These are phyloP conservation scores for Platynereis dumerilii DNA, from an alignment of 2,888 invertebrate species.

Conservation along the genomic window DNA sequence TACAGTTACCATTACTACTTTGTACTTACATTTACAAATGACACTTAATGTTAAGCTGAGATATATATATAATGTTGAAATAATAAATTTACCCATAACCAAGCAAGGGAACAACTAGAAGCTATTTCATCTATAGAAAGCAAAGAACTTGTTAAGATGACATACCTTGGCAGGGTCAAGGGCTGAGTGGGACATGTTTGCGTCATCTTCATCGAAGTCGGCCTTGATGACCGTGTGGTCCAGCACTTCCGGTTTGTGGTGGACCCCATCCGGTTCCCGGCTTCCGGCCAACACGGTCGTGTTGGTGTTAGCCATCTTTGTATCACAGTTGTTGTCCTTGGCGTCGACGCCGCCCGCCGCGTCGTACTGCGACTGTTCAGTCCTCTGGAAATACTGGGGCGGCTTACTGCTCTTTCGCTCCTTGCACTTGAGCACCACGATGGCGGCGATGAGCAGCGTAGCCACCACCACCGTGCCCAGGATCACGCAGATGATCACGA, in stretches of 20 bases:
- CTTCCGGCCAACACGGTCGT: not conserved
- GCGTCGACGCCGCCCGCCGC: not conserved
- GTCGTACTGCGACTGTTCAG: constrained; percentile 7
- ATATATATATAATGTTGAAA: too few relatives aligned
- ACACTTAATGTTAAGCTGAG: too few relatives aligned
- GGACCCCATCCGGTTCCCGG: not conserved
- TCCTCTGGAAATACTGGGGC: constrained; percentile 17
- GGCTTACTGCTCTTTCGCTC: constrained; percentile 17
- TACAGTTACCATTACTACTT: too few relatives aligned
- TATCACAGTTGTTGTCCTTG: constrained; percentile 9
- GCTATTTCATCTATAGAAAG: too few relatives aligned
- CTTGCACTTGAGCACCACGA: constrained; percentile 18
- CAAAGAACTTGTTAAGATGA: too few relatives aligned
- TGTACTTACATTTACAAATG: too few relatives aligned
- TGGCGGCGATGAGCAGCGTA: constrained; percentile 19
- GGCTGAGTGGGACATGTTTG: not conserved
- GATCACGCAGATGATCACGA: constrained; percentile 21
- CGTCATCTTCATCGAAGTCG: constrained; percentile 5
- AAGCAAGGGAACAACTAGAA: too few relatives aligned
- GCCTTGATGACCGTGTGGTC: constrained; percentile 8
- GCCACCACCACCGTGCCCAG: constrained; percentile 21
- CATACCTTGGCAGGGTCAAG: not conserved
- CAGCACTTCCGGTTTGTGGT: constrained; percentile 2
- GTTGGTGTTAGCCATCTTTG: not conserved
- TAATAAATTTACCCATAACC: too few relatives aligned